These are phyloP conservation scores for Astreopora myriophthalma DNA, from an alignment of 64 coral and sea anemone species.

Conservation along the genomic window DNA sequence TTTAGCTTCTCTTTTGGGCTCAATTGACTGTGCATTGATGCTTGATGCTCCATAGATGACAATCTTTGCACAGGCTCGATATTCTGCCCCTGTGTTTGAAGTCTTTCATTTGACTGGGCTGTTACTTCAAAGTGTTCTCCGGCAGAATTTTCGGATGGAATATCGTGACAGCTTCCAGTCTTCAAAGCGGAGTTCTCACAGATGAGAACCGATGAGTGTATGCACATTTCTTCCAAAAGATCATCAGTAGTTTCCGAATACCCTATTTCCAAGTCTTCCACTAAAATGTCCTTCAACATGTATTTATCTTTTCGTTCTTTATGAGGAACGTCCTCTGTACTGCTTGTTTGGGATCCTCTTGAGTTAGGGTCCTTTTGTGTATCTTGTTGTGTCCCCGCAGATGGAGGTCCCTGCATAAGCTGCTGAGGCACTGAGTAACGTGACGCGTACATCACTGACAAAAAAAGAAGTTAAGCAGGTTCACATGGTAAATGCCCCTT, in stretches of 20 bases:
- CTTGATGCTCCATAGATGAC: background rate
- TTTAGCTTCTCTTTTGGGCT: background rate
- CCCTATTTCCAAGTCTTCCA: conserved; percentile 3
- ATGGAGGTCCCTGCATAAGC: background rate
- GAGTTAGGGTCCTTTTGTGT: background rate
- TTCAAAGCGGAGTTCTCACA: background rate
- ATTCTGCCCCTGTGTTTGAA: background rate
- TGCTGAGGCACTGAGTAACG: background rate
- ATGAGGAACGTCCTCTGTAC: background rate
- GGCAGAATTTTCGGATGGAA: background rate
- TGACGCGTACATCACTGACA: background rate
- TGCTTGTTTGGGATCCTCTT: background rate
- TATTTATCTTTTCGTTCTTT: background rate
- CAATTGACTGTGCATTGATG: background rate
- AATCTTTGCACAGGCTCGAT: background rate
- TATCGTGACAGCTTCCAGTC: background rate
- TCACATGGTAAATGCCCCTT: too few species aligned
- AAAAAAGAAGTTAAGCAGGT: background rate
- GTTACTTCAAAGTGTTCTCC: background rate
- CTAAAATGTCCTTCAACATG: background rate
- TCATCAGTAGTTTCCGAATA: background rate
- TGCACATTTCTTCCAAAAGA: background rate
- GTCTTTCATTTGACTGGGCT: background rate
- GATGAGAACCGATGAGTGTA: background rate
- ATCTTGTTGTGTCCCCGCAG: background rate